Percentiles rank a stretch among this genome's conserved stretches.
Evolutionary conservation across 2,797 vertebrate species (phyloP).

Genomic region (Gallinago nigripennis): DNA sequence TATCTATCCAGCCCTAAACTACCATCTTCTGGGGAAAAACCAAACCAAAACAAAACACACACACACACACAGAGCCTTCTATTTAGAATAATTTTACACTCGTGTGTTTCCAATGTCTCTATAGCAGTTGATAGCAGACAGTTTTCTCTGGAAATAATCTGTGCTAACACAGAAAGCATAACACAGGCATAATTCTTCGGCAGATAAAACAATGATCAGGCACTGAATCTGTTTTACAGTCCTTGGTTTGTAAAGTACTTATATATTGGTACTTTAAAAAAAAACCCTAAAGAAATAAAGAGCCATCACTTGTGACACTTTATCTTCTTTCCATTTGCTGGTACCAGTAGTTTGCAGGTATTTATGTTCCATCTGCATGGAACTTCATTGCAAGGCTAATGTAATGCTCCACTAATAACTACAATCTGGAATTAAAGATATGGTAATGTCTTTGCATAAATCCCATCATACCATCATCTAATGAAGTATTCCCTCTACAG

Average conservation of each 20-base stretch:
- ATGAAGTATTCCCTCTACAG: not conserved
- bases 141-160: not conserved
- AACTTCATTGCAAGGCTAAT: not conserved
- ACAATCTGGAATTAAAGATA: not conserved
- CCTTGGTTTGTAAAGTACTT: not conserved
- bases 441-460: not conserved
- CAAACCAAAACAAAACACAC: not conserved
- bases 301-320: not conserved
- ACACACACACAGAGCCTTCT: not conserved
- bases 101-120: not conserved
- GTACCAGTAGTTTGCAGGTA: not conserved
- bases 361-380: not conserved
- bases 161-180: not conserved
- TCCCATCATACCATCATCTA: not conserved
- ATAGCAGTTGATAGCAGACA: not conserved
- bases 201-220: not conserved
- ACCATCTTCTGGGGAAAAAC: not conserved
- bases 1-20: not conserved
- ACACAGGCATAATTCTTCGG: not conserved
- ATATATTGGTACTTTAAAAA: not conserved
- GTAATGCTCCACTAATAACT: not conserved
- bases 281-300: not conserved
- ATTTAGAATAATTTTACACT: not conserved
- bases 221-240: not conserved
- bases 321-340: conserved; percentile 19